phyloP scores from a whole-genome alignment of 2,888 invertebrate species.

The Eupithecia dodoneata region DNA sequence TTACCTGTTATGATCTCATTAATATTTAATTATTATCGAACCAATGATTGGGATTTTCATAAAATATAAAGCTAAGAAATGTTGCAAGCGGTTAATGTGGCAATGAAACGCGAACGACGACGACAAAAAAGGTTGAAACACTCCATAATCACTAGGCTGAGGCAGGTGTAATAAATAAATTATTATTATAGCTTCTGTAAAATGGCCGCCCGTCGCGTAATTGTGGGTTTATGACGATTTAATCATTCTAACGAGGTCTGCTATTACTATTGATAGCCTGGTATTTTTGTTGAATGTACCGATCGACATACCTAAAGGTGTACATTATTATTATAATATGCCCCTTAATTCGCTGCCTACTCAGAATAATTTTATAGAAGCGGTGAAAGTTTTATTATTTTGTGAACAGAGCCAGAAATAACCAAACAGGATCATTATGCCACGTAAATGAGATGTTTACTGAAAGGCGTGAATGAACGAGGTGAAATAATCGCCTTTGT shows the following conservation, averaged over 20 bases:
- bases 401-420: background rate
- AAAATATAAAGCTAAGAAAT: conserved; percentile 50
- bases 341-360: background rate
- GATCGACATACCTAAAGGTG: background rate
- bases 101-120: conserved; percentile 53
- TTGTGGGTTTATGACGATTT: conserved; percentile 49
- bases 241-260: conserved; percentile 42
- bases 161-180: conserved; percentile 62
- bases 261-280: conserved; percentile 38
- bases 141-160: conserved; percentile 50
- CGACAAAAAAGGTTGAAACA: conserved; percentile 53
- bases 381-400: conserved; percentile 4
- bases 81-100: conserved; percentile 49
- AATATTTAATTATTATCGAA: conserved; percentile 39
- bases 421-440: background rate
- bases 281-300: conserved; percentile 15
- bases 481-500: conserved; percentile 24
- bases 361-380: background rate
- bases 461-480: conserved; percentile 21
- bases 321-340: background rate
- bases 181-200: conserved; percentile 57
- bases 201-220: conserved; percentile 48
- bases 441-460: background rate
- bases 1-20: conserved; percentile 26
- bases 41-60: conserved; percentile 40